Base-by-base conservation (phyloP, 2,888 invertebrate species). In the Phyto melanocephala region DNA sequence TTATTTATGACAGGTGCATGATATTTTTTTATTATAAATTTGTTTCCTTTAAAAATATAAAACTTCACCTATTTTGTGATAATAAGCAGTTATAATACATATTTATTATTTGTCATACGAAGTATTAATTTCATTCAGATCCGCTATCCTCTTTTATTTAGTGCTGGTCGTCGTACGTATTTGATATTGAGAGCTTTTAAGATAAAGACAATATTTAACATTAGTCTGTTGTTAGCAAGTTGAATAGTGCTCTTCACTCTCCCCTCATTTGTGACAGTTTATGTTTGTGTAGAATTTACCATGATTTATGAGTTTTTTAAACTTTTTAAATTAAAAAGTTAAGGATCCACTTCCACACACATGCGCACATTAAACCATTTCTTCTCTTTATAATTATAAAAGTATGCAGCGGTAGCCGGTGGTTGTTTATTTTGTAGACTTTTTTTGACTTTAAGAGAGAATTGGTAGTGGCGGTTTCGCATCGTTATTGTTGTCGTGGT, bases 241-340 rank as follows among this genome's bases (percentile, higher is more conserved):
- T 80, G 70, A 70, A 84, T 86, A 83, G 72, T 33, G 80, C 65
- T 79, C 28, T 70, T 79, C 28, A 62, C 24, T 17, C 33, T 52
- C 24, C 68, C 28, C 24, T 35, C 15, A 28, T 17, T 13, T 20
- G 20, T 33, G 42, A 40, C n/a, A n/a, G n/a, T n/a, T n/a, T 24
- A n/a, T 52, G 3, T 24, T 22, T 10, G 37, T 8, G 40, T 35
- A 10, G 15, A 52, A 35, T 62, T 62, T 67, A 85, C 84, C 84
- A 87, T 87, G 88, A 88, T 88, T 88, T 88, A 88, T 87, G 83
- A 72, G 84, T 83, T 85, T 70, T 72, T 84, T 78, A 81, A 80
- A 83, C 82, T 72, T 78, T 28, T 63, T 13, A 40, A 28, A 35
- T 8, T 33, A 20, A 24, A 62, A 62, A 56, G 63, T 70, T 47